Base-by-base conservation (phyloP, 2,113 vertebrate species). In the Meleagris gallopavo region DNA sequence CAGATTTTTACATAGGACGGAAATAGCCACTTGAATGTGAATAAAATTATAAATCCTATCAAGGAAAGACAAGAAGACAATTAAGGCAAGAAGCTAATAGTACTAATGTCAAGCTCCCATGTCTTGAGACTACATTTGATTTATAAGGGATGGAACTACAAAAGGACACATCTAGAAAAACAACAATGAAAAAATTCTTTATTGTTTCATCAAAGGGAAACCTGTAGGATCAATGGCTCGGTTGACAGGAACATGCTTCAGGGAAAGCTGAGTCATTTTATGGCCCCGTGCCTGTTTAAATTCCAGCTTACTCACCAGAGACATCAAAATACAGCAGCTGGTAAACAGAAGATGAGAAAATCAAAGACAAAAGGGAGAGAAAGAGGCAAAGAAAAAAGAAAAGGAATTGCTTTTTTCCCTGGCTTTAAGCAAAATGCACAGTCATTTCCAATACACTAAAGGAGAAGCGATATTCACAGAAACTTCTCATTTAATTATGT, bases 221-320 rank as follows among this genome's bases (percentile, higher is more conserved):
- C 77, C 25, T 70, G 36, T 19, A 54, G 0, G 18, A 92, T 83
- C 93, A 80, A 85, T 77, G 72, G 9, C 78, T 94, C 58, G 15
- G 36, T 75, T 66, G 71, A 18, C 79, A 89, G 58, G 71, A 94
- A 80, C 36, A 54, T 1, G 22, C 55, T 91, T 75, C 71, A 80
- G 75, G 91, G 82, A 95, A 90, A 94, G 91, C 91, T 97, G 94
- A 97, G 84, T 96, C 96, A 96, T 61, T 83, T 54, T 89, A 11
- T 32, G 79, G 55, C 10, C 32, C 13, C 45, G 57, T 48, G 78
- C 79, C 25, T 73, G 36, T 64, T 88, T 89, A 62, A 92, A 92
- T 92, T 96, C 67, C 78, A 88, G 21, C 48, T 97, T 85, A 79
- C 36, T 93, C 93, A 91, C 77, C 48, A 86, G 72, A 95, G 72